Base-by-base conservation (phyloP, 2,797 vertebrate species). In the Nasua narica region DNA sequence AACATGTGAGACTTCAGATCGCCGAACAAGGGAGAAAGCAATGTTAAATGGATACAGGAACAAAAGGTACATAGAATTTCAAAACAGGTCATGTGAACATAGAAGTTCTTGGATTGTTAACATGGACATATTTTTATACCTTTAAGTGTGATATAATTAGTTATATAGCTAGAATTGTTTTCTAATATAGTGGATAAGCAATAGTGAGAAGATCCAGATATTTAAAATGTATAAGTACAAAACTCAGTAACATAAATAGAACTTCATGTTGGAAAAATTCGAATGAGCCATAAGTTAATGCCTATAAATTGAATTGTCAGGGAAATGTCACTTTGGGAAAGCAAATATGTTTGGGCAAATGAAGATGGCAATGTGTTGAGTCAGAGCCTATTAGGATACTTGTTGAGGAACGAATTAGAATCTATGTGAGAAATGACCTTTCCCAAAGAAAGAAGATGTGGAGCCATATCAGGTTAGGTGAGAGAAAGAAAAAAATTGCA, bases 91-190 rank as follows among this genome's bases (percentile, higher is more conserved):
- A 58, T 7, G 4, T 35, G 10, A 10, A 62, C 32, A 56, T 29
- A 43, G 10, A 95, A 7, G 14, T 78, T 50, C 19, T 76, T 50
- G 2, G 15, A 46, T 35, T 90, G 21, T 37, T 91, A 48, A 46
- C 12, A 43, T n/a, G 25, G 5, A 27, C 2, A 48, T 40, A 52
- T 52, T 81, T 19, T 23, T 43, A 35, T 2, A 50, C 11, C 46
- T 93, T 90, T 46, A 70, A 50, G 95, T 65, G 52, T 78, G 12
- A 23, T 14, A n/a, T 76, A 76, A 85, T 89, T 58, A 25, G 70
- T 35, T 76, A 35, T 29, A 16, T 25, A n/a, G 54, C 23, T 60
- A 77, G 32, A 25, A 79, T 74, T 82, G 21, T n/a, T 12, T 50
- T 86, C 37, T 78, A 13, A 32, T 32, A 54, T 12, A 56, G 16